A percentile compares a stretch with the other conserved stretches of the same genome.
Evolutionary conservation across 2,797 vertebrate genomes (phyloP).

Genomic region (Sciurus carolinensis): DNA sequence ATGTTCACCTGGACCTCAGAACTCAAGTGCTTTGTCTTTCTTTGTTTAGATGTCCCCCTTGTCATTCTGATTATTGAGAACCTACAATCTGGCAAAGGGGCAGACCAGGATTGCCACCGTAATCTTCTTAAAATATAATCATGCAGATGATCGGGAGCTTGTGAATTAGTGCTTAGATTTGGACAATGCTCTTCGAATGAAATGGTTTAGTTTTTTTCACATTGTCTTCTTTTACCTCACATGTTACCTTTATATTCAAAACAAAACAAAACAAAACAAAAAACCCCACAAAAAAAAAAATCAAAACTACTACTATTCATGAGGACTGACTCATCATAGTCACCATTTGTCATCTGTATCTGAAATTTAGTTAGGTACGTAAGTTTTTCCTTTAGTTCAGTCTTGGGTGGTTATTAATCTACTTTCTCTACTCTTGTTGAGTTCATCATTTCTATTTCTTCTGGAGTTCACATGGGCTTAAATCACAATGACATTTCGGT

Average conservation of each 20-base stretch:
- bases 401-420: background rate
- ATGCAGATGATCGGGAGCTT: background rate
- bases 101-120: background rate
- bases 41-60: background rate
- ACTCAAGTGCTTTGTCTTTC: background rate
- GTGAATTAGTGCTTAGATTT: slow-evolving; percentile 10
- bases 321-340: no score
- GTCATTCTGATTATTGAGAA: background rate
- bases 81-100: background rate
- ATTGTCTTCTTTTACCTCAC: background rate
- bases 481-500: background rate
- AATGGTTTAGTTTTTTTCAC: background rate
- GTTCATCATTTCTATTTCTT: background rate
- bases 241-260: background rate
- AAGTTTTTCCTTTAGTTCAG: background rate
- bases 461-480: background rate
- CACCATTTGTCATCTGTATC: no score
- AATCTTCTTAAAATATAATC: slow-evolving; percentile 11
- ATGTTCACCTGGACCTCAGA: background rate
- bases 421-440: background rate
- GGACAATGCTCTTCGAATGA: background rate
- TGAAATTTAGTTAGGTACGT: background rate
- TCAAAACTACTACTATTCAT: no score
- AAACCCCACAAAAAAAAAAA: no score
- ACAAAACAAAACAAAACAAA: no score